Conservation (phyloP, 2,888 invertebrate genomes). For the Apodemia mormo region DNA sequence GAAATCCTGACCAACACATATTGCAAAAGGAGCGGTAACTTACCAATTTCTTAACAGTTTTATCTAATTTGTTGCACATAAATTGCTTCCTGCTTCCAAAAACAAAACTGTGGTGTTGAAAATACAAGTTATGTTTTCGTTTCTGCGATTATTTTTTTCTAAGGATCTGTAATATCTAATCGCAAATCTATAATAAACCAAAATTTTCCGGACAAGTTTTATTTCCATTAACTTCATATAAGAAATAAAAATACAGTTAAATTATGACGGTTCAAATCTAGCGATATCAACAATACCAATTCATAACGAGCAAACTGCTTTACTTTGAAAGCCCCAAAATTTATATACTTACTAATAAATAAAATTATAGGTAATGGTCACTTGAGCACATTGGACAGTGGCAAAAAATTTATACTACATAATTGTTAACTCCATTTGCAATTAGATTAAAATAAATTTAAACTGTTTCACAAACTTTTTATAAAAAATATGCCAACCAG, state of each 20-base stretch:
- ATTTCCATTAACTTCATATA: neutral
- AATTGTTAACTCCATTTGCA: neutral
- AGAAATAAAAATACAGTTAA: constrained; percentile 4
- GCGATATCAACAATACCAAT: neutral
- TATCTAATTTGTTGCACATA: too few species aligned
- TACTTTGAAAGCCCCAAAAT: neutral
- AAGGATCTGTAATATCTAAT: neutral
- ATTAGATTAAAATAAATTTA: neutral
- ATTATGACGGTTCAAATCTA: constrained; percentile 3
- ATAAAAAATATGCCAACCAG: neutral
- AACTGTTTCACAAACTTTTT: neutral
- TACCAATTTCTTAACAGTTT: too few species aligned
- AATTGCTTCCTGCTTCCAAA: too few species aligned
- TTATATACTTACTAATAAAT: neutral
- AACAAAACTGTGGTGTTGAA: too few species aligned
- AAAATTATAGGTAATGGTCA: neutral
- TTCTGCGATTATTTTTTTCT: neutral
- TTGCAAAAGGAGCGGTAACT: too few species aligned
- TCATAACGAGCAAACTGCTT: neutral
- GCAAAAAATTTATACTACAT: neutral
- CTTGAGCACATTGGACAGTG: neutral
- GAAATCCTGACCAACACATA: too few species aligned
- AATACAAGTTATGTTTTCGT: too few species aligned
- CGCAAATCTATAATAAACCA: neutral
- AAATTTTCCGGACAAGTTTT: neutral